These are phyloP conservation scores for Ooceraea biroi DNA, from an alignment of 1,140 invertebrate species.

Conservation along the genomic window DNA sequence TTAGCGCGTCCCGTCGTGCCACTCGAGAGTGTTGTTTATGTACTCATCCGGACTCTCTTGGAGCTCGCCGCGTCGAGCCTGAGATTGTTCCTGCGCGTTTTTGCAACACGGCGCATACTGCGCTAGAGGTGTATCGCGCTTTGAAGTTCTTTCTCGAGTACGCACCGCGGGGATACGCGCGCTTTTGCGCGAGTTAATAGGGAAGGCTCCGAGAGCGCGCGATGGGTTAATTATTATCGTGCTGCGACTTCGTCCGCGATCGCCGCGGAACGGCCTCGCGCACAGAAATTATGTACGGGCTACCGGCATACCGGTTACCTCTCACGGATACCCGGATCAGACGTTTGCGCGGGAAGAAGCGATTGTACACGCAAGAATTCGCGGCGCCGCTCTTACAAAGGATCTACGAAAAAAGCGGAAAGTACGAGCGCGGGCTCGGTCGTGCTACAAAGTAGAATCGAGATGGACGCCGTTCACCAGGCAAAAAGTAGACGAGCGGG, in stretches of 20 bases:
- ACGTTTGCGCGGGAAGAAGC: constrained; percentile 59
- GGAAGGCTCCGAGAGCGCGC: constrained; percentile 43
- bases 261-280: constrained; percentile 35
- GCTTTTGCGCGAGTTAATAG: constrained; percentile 46
- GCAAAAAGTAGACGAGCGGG: constrained; percentile 31
- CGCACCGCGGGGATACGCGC: constrained; percentile 29
- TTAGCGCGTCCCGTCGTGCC: constrained; percentile 83
- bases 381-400: constrained; percentile 42
- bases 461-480: constrained; percentile 19
- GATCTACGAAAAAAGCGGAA: constrained; percentile 21
- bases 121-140: constrained; percentile 29
- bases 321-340: too few relatives aligned
- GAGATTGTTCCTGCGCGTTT: constrained; percentile 75
- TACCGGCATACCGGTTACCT: constrained; percentile 72
- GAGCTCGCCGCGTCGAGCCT: constrained; percentile 66
- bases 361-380: constrained; percentile 42
- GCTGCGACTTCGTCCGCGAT: constrained; percentile 71
- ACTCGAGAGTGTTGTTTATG: constrained; percentile 84
- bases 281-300: constrained; percentile 77
- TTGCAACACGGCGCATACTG: constrained; percentile 55
- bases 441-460: constrained; percentile 49
- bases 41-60: constrained; percentile 71
- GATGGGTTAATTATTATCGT: constrained; percentile 84
- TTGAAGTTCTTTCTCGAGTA: constrained; percentile 62
- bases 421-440: constrained; percentile 14